Evolutionary conservation across 2,113 vertebrate genomes (phyloP), one percentile per base, ranked within the genome.

Genomic region (Panthera tigris): DNA sequence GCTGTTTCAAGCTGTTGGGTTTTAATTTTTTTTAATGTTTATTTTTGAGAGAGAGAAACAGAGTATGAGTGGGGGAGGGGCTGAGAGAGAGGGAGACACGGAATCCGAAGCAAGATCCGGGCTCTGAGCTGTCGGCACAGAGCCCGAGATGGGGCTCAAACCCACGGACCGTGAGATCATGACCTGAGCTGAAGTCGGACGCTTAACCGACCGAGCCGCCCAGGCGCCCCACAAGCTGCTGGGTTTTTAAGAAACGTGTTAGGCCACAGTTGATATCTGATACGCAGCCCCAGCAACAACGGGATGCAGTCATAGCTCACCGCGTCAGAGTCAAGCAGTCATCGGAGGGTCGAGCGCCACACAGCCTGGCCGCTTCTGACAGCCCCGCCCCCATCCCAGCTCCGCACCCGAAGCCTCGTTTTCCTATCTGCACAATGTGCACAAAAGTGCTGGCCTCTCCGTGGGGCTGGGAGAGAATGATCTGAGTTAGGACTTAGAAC

Each of bases 321-420:
- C 4, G 0, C 0, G 0, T 61, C 16, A 2, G 39, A 25, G 10
- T 18, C 21, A 11, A 29, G 23, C 21, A 15, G 52, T 36, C 68
- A 13, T 11, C 5, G 52, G 41, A n/a, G 29, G 29, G 13, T 4
- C 4, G 15, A 21, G 0, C 3, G 12, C 7, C 50, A 1, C 14
- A 6, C 33, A 29, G 71, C 31, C 71, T 0, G 3, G 63, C 27
- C 55, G 27, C 27, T 1, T 7, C 78, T 13, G 19, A 29, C 41
- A 31, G n/a, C 0, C 23, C 6, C 1, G 0, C 57, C 7, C 1
- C 9, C 9, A 31, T 19, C 19, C 45, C 13, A 1, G 33, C 2
- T 0, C 0, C 5, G 0, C 16, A 3, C 82, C 21, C 9, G 0
- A 0, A 55, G 85, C 50, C 65, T 11, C 12, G 0, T 12, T 4